Evolutionary conservation across 2,113 vertebrate species (phyloP).

Genomic region (Pedetes capensis): DNA sequence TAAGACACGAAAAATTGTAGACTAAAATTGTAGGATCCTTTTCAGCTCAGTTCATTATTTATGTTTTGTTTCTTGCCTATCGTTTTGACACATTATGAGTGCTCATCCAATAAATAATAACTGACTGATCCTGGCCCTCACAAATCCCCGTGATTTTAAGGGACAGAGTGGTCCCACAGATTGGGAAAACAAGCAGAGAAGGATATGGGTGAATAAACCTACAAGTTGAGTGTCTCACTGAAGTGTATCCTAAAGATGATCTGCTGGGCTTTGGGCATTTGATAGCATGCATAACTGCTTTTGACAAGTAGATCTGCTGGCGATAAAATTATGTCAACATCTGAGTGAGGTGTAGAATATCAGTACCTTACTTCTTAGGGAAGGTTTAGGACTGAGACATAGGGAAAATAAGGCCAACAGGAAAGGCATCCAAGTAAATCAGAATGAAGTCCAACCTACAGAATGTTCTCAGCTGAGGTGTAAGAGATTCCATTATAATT

Average conservation of each 20-base stretch:
- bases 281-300: neutral
- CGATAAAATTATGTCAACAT: slow-evolving; percentile 63
- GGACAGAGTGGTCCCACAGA: neutral
- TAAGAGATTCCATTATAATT: slow-evolving; percentile 54
- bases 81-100: slow-evolving; percentile 34
- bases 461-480: slow-evolving; percentile 56
- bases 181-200: slow-evolving; percentile 20
- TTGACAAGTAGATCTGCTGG: slow-evolving; percentile 42
- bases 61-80: slow-evolving; percentile 5
- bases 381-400: slow-evolving; percentile 26
- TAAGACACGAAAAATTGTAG: neutral
- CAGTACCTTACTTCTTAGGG: neutral
- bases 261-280: neutral
- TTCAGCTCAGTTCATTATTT: slow-evolving; percentile 22
- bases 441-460: slow-evolving; percentile 36
- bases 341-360: neutral
- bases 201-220: slow-evolving; percentile 46
- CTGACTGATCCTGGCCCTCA: neutral
- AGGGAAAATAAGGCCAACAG: slow-evolving; percentile 30
- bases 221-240: neutral
- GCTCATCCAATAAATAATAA: slow-evolving; percentile 30
- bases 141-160: slow-evolving; percentile 18
- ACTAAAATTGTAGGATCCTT: neutral
- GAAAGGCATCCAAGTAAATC: slow-evolving; percentile 49
- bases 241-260: slow-evolving; percentile 6